Conservation (phyloP, 2,797 vertebrate species). For the Helicolenus hilgendorfi region DNA sequence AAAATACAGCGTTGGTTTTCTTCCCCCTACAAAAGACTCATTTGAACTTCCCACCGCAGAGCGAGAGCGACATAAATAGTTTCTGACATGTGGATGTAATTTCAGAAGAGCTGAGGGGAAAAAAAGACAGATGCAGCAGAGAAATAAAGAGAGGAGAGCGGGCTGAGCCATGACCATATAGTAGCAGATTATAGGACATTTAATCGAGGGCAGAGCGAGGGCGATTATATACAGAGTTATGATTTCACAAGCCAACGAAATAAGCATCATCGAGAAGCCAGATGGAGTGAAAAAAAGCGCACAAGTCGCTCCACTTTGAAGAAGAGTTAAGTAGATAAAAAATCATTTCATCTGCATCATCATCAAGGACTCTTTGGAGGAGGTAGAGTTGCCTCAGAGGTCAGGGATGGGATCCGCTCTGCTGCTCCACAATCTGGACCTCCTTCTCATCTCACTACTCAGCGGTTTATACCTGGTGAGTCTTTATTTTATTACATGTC, state of each 20-base stretch:
- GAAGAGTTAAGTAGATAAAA: constrained; percentile 79
- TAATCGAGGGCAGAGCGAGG: constrained; percentile 74
- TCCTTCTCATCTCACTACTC: constrained; percentile 93
- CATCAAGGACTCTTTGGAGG: constrained; percentile 58
- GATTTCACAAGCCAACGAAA: constrained; percentile 77
- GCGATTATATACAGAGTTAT: constrained; percentile 83
- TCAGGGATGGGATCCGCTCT: constrained; percentile 95
- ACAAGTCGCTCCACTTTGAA: constrained; percentile 72
- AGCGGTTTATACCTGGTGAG: constrained; percentile 95
- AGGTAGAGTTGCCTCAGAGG: constrained; percentile 69
- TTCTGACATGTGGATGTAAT: constrained; percentile 94
- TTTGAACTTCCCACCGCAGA: constrained; percentile 94
- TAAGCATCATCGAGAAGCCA: constrained; percentile 70
- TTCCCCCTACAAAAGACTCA: constrained; percentile 92
- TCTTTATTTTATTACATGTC: constrained; percentile 40
- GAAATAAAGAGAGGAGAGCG: constrained; percentile 74
- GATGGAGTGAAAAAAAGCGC: constrained; percentile 77
- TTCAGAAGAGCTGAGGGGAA: constrained; percentile 80
- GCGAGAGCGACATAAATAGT: constrained; percentile 92
- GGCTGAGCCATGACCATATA: constrained; percentile 65
- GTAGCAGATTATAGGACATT: constrained; percentile 83
- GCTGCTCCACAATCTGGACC: constrained; percentile 91
- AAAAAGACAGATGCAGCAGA: constrained; percentile 81
- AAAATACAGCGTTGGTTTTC: constrained; percentile 91
- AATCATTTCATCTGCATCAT: constrained; percentile 63